Percentiles rank a stretch among this genome's conserved stretches.
phyloP scores from a whole-genome alignment of 2,797 vertebrate species.

The Loriculus beryllinus region DNA sequence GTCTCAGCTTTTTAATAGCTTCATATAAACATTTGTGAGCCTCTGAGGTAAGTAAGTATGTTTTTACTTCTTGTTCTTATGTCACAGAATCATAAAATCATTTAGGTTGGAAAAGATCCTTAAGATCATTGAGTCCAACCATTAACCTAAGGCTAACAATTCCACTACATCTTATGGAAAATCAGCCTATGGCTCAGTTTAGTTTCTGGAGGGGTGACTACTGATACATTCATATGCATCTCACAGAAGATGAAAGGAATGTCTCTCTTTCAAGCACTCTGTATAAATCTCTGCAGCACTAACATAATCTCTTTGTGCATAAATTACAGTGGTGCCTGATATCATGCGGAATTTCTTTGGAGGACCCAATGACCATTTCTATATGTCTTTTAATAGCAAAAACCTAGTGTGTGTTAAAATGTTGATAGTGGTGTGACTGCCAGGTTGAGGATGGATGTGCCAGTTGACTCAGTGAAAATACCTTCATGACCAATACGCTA shows the following conservation, averaged over 20 bases:
- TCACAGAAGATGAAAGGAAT: background rate
- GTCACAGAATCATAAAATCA: background rate
- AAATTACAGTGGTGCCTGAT: background rate
- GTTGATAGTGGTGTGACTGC: background rate
- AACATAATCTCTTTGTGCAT: background rate
- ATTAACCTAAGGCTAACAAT: background rate
- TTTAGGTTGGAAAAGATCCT: conserved; percentile 20
- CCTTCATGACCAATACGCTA: background rate
- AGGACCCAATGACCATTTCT: background rate
- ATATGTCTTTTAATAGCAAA: background rate
- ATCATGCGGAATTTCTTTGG: background rate
- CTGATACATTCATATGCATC: background rate
- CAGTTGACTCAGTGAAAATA: background rate
- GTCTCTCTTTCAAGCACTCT: background rate
- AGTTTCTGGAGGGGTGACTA: background rate
- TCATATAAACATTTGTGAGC: conserved; percentile 55
- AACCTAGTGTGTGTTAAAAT: background rate
- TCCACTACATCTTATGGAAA: background rate
- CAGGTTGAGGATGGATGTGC: background rate
- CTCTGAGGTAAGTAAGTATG: conserved; percentile 48
- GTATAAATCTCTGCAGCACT: background rate
- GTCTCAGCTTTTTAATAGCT: conserved; percentile 46
- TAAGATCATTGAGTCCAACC: background rate
- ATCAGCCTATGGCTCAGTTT: background rate
- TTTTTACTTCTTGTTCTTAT: conserved; percentile 41